Conservation (phyloP, 1,140 invertebrate genomes). For the Doryteuthis pealeii region DNA sequence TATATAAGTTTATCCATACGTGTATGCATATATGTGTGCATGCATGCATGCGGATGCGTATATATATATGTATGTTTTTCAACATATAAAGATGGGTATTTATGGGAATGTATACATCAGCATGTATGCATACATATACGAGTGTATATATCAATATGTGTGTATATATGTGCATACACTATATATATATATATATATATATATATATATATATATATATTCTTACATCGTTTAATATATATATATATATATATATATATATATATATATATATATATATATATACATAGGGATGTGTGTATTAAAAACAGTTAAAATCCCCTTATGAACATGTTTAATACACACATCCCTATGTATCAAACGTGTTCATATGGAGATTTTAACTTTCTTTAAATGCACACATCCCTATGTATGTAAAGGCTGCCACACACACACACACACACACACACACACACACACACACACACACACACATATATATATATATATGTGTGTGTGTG, state of each 20-base stretch:
- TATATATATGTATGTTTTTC: neutral
- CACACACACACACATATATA: constrained; percentile 6
- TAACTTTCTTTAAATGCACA: neutral
- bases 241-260: constrained; percentile 9
- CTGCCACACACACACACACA: constrained; percentile 16
- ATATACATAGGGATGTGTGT: too few species aligned
- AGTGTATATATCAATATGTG: neutral
- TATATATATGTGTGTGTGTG: neutral
- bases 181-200: neutral
- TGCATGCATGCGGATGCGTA: neutral
- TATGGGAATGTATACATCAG: neutral
- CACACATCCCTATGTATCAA: neutral
- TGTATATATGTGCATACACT: neutral
- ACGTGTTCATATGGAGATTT: neutral
- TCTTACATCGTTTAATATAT: neutral
- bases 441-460: constrained; percentile 18
- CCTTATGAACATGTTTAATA: neutral
- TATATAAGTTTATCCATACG: too few species aligned
- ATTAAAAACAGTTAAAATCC: too few species aligned
- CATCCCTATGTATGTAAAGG: constrained; percentile 11
- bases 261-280: constrained; percentile 1
- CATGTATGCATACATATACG: neutral
- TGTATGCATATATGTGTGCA: neutral
- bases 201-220: neutral
- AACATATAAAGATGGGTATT: neutral